phyloP scores from a whole-genome alignment of 2,797 vertebrate genomes.

The Cephalopachus bancanus region DNA sequence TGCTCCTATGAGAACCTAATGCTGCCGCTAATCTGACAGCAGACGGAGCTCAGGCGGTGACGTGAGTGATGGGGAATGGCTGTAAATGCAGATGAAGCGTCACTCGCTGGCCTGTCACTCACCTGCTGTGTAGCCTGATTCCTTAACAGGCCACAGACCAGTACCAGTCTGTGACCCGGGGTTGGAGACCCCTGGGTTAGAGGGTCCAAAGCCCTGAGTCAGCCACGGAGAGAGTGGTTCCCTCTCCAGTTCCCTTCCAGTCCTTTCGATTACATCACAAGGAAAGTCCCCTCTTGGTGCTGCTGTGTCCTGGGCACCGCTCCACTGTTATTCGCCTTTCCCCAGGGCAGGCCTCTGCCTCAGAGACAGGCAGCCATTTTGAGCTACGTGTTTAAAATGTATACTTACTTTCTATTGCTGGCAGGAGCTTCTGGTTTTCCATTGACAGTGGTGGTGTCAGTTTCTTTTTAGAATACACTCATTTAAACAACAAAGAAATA shows the following conservation, averaged over 20 bases:
- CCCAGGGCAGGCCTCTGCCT: neutral
- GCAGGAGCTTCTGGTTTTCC: neutral
- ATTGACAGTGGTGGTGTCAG: neutral
- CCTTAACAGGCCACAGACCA: no score
- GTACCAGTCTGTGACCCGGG: no score
- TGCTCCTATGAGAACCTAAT: no score
- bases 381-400: neutral
- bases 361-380: neutral
- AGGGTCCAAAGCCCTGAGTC: neutral
- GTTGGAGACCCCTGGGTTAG: no score
- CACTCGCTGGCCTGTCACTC: no score
- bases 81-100: no score
- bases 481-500: neutral
- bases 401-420: neutral
- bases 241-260: neutral
- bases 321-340: fast-evolving
- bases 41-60: no score
- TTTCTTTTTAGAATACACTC: neutral
- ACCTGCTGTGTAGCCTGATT: no score
- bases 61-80: no score
- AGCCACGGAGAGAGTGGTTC: neutral
- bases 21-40: no score
- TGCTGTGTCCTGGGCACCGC: fast-evolving
- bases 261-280: neutral
- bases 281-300: neutral